Evolutionary conservation across 1,140 invertebrate species (phyloP).

Genomic region (Eulimnadia texana): DNA sequence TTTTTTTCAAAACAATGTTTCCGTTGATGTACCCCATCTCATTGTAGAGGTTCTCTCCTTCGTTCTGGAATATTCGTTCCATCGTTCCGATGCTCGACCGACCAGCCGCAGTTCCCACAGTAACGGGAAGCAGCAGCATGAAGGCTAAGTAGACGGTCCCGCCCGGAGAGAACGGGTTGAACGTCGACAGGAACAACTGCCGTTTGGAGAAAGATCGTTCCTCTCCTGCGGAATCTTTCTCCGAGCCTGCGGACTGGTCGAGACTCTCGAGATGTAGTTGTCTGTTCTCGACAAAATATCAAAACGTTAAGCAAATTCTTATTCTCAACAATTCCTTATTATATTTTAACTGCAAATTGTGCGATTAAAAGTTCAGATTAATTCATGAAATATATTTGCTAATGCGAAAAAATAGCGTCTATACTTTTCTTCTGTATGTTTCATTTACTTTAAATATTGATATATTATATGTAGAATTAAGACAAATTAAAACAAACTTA

Average conservation of each 20-base stretch:
- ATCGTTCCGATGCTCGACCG: neutral
- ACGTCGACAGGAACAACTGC: conserved; percentile 1
- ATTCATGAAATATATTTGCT: no score
- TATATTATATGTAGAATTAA: no score
- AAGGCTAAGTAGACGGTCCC: conserved; percentile 13
- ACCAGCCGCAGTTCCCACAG: conserved; percentile 7
- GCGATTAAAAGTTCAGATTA: no score
- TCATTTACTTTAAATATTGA: no score
- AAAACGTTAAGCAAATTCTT: no score
- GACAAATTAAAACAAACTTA: no score
- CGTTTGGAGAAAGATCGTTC: neutral
- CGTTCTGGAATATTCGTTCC: conserved; percentile 10
- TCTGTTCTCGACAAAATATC: neutral
- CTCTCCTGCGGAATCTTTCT: neutral
- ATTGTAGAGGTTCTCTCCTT: conserved; percentile 9
- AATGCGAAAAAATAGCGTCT: no score
- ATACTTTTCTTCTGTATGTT: no score
- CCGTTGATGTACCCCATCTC: conserved; percentile 16
- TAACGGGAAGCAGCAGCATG: conserved; percentile 13
- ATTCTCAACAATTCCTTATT: no score
- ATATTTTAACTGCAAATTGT: no score
- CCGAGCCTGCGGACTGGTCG: neutral
- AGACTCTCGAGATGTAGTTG: neutral
- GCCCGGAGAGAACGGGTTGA: conserved; percentile 14
- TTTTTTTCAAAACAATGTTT: conserved; percentile 11